These are phyloP conservation scores for Fistularia commersonii DNA, from an alignment of 2,797 vertebrate genomes.

Conservation along the genomic window DNA sequence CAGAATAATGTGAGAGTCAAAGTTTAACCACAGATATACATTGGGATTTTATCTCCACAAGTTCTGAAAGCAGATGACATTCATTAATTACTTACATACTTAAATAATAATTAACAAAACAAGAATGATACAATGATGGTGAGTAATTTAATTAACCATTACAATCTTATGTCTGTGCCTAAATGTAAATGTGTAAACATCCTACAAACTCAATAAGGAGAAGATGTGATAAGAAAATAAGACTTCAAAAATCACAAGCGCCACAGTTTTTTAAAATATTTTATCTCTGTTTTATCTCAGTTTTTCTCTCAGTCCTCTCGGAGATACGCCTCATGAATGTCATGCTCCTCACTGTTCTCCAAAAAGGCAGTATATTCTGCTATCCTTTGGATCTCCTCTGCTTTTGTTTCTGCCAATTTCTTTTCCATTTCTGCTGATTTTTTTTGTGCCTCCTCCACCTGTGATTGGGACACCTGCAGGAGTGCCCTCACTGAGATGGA, in stretches of 20 bases:
- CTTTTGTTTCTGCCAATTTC: constrained; percentile 87
- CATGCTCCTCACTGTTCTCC: constrained; percentile 62
- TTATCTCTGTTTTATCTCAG: not conserved
- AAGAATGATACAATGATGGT: not conserved
- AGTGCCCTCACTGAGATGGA: constrained; percentile 80
- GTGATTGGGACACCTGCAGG: constrained; percentile 83
- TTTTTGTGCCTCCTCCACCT: constrained; percentile 83
- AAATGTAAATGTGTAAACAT: too few species aligned
- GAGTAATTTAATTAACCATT: not conserved
- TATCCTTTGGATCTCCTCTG: constrained; percentile 86
- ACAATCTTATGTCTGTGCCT: not conserved
- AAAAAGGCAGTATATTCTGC: constrained; percentile 65
- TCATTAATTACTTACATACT: constrained; percentile 44
- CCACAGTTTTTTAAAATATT: not conserved
- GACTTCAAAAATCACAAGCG: not conserved
- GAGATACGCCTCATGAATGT: constrained; percentile 86
- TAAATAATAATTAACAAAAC: constrained; percentile 27
- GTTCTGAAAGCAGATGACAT: constrained; percentile 2
- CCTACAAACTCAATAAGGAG: not conserved
- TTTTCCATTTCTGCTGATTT: constrained; percentile 83
- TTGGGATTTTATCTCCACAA: not conserved
- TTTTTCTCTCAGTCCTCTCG: constrained; percentile 83
- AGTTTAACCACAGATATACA: too few species aligned
- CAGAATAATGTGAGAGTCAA: too few species aligned
- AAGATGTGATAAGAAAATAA: not conserved